phyloP scores from a whole-genome alignment of 2,797 vertebrate genomes.

The Neosilurus mollespiculum region DNA sequence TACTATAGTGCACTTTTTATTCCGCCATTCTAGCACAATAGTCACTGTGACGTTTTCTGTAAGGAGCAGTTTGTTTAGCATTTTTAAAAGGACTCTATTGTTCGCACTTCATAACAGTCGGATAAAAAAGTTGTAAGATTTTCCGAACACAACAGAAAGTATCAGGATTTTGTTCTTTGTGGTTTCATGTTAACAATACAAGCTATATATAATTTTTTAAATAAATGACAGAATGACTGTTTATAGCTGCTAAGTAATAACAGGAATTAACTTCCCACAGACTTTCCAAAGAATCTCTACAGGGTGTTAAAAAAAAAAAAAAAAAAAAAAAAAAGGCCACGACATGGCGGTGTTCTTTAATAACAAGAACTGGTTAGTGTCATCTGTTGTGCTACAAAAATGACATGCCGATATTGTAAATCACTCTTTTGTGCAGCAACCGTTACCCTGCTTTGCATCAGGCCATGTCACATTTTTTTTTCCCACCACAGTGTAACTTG shows the following conservation, averaged over 20 bases:
- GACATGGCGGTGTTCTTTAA: background rate
- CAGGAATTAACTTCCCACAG: background rate
- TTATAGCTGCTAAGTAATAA: background rate
- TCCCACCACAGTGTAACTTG: background rate
- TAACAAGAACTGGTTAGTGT: background rate
- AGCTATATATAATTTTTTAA: background rate
- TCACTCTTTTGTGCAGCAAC: background rate
- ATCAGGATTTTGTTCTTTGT: background rate
- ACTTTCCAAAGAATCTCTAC: background rate
- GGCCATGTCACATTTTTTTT: background rate
- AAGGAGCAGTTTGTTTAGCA: background rate
- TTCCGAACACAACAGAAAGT: too few relatives aligned
- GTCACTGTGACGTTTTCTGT: background rate
- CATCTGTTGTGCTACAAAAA: background rate
- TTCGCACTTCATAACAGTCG: background rate
- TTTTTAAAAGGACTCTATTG: background rate
- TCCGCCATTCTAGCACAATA: too few relatives aligned
- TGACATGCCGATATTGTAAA: background rate
- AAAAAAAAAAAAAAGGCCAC: too few relatives aligned
- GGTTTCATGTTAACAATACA: background rate
- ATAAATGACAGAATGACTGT: too few relatives aligned
- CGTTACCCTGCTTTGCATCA: background rate
- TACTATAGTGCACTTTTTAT: too few relatives aligned
- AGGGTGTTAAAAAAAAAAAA: background rate
- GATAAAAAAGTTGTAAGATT: background rate